These are phyloP conservation scores for Hypselothyrea guttata DNA, from an alignment of 2,888 invertebrate genomes.

Conservation along the genomic window DNA sequence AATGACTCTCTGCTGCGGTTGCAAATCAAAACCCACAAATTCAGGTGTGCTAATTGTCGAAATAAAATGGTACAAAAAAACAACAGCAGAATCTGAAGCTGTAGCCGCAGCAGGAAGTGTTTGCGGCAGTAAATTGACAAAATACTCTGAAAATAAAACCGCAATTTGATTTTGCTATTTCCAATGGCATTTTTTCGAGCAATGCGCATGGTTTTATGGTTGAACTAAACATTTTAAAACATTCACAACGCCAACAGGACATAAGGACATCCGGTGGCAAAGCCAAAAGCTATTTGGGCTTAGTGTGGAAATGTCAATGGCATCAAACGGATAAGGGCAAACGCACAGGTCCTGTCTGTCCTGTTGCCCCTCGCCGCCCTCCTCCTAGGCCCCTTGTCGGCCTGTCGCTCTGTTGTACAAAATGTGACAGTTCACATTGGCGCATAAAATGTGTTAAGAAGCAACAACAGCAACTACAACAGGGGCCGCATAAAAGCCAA, in stretches of 20 bases:
- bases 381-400: too few species aligned
- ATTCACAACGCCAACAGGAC: constrained; percentile 19
- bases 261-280: constrained; percentile 40
- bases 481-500: too few species aligned
- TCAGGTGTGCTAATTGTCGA: constrained; percentile 42
- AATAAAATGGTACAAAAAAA: neutral
- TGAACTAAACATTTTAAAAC: constrained; percentile 45
- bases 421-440: constrained; percentile 70
- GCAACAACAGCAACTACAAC: constrained; percentile 17
- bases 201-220: constrained; percentile 25
- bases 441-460: constrained; percentile 54
- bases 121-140: constrained; percentile 31
- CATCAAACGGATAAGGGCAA: constrained; percentile 67
- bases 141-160: constrained; percentile 32
- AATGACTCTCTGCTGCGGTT: constrained; percentile 8
- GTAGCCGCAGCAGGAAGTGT: neutral
- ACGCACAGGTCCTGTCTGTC: constrained; percentile 5
- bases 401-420: constrained; percentile 25
- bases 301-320: constrained; percentile 65
- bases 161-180: constrained; percentile 47
- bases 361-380: neutral
- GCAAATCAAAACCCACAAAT: neutral
- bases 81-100: too few species aligned
- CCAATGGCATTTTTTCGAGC: constrained; percentile 20
- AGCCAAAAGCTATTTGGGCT: constrained; percentile 60